phyloP scores from a whole-genome alignment of 1,140 invertebrate species.

The Coelopa frigida region DNA sequence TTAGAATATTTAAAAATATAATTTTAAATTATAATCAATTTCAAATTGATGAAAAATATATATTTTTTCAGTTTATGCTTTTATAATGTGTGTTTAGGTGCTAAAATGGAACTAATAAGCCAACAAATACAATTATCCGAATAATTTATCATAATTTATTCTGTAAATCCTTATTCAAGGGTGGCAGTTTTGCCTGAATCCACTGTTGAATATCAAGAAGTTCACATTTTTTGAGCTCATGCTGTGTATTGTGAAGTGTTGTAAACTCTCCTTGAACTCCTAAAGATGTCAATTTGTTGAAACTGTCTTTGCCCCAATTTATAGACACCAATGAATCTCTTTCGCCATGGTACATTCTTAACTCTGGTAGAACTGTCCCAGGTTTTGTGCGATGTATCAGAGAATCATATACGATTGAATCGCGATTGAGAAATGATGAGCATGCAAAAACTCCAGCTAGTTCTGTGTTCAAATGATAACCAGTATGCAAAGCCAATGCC shows the following conservation, averaged over 20 bases:
- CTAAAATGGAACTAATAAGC: too few relatives aligned
- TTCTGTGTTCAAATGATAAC: conserved; percentile 53
- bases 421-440: conserved; percentile 63
- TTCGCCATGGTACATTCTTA: conserved; percentile 49
- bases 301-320: conserved; percentile 50
- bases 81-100: too few relatives aligned
- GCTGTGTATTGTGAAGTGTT: conserved; percentile 47
- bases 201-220: conserved; percentile 48
- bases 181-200: conserved; percentile 47
- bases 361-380: conserved; percentile 25
- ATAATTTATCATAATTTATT: conserved; percentile 37
- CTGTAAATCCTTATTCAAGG: conserved; percentile 17
- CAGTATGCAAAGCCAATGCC: conserved; percentile 58
- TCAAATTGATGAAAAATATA: too few relatives aligned
- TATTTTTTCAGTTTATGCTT: too few relatives aligned
- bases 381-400: conserved; percentile 20
- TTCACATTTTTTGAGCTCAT: conserved; percentile 50
- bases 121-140: too few relatives aligned
- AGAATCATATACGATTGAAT: conserved; percentile 57
- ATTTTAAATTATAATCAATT: too few relatives aligned
- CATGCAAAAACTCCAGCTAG: conserved; percentile 62
- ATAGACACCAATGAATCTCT: conserved; percentile 50
- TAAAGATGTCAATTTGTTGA: conserved; percentile 43
- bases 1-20: too few relatives aligned
- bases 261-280: conserved; percentile 50